Evolutionary conservation across 2,113 vertebrate genomes (phyloP), one percentile per base, ranked within the genome.

Genomic region (Rhegmatorhina hoffmannsi): DNA sequence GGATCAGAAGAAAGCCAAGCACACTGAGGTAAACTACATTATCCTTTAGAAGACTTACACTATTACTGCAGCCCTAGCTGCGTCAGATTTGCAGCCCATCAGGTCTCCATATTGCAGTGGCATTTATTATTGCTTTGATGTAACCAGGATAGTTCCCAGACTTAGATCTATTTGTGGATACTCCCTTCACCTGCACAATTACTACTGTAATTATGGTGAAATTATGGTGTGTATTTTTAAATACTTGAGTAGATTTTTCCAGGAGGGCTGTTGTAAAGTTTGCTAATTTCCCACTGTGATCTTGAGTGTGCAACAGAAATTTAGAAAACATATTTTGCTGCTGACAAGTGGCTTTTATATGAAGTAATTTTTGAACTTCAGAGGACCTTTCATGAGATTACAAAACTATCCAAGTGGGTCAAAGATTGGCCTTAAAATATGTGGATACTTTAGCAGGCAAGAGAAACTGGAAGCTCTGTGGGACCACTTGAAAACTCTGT

Each of bases 331-430:
- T 81, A 47, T 31, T 94, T 87, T 91, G 25, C 49, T 95, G n/a
- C 55, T 80, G n/a, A 73, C n/a, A 87, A 87, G 36, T 66, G 19
- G 40, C 36, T 96, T 92, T 92, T 73, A 47, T 62, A 36, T 36
- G n/a, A 75, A 91, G 76, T n/a, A 60, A 79, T 68, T 85, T 86
- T 85, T 91, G 75, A 92, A 58, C n/a, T 86, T 72, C 40, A 53
- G 52, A 62, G 26, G 58, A 89, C 58, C 33, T 68, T 84, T 89
- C 15, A 29, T 58, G 60, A 89, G 47, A 68, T 74, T 64, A 52
- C 7, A 40, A 82, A 94, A 26, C 28, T 29, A 34, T 86, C 36
- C 67, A 89, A 89, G 56, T 36, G 17, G 31, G 47, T 84, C 55
- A 75, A 92, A 92, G 18, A 56, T 38, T 83, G 46, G 17, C 66